Conservation (phyloP, 2,888 invertebrate genomes). For the Laspeyria flexula region DNA sequence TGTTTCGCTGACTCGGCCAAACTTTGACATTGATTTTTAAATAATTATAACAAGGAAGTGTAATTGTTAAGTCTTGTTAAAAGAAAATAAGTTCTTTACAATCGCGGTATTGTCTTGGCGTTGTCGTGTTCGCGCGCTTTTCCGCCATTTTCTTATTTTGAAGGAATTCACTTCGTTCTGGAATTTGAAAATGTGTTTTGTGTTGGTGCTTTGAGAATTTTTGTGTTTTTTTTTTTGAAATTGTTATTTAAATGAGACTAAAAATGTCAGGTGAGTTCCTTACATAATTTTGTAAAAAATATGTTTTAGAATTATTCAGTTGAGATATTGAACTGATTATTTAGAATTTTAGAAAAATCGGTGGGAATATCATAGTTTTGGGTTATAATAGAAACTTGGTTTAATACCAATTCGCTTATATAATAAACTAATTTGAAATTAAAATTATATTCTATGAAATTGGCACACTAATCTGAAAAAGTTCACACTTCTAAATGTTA, state of each 20-base stretch:
- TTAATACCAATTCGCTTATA: too few species aligned
- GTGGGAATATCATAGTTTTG: too few species aligned
- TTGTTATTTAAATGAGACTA: conserved; percentile 28
- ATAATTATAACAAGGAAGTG: conserved; percentile 62
- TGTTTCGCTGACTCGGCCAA: conserved; percentile 49
- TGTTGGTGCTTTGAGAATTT: conserved; percentile 17
- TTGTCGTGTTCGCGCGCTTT: conserved; percentile 60
- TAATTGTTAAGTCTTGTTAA: conserved; percentile 32
- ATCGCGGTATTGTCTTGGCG: conserved; percentile 28
- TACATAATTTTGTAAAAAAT: background rate
- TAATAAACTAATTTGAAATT: too few species aligned
- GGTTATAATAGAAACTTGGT: too few species aligned
- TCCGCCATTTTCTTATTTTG: conserved; percentile 43
- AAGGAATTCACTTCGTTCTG: background rate
- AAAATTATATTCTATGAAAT: too few species aligned
- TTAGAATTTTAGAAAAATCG: too few species aligned
- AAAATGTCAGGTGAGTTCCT: conserved; percentile 57
- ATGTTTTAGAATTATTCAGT: too few species aligned
- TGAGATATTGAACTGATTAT: too few species aligned
- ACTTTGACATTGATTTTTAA: conserved; percentile 63
- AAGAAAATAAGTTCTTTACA: conserved; percentile 41
- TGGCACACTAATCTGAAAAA: too few species aligned
- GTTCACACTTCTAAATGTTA: too few species aligned
- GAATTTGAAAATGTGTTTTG: conserved; percentile 9
- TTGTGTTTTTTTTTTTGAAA: background rate